A percentile compares a stretch with the other conserved stretches of the same genome.
Conservation (phyloP, 2,888 invertebrate species). For the Muscina levida region DNA sequence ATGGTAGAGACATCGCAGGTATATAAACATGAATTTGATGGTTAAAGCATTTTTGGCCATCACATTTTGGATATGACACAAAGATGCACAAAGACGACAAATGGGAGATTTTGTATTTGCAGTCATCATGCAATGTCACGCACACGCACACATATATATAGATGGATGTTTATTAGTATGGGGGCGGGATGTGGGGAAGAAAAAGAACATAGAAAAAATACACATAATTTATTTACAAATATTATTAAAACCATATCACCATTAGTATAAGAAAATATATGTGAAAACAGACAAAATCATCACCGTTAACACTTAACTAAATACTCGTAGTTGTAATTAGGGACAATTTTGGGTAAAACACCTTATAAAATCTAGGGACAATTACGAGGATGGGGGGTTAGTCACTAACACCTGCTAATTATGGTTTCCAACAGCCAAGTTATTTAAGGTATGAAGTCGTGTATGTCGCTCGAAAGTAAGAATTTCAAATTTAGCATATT, state of each 20-base stretch:
- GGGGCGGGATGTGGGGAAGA: slow-evolving; percentile 1
- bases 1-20: slow-evolving; percentile 28
- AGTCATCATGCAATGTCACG: slow-evolving; percentile 23
- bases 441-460: no score
- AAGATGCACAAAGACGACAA: slow-evolving; percentile 25
- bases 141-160: not conserved
- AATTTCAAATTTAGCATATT: no score
- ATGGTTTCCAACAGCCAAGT: no score
- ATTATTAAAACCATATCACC: slow-evolving; percentile 42
- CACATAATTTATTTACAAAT: slow-evolving; percentile 46
- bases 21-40: slow-evolving; percentile 32
- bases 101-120: not conserved
- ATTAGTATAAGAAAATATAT: slow-evolving; percentile 18
- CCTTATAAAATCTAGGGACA: no score
- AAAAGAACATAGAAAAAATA: slow-evolving; percentile 47
- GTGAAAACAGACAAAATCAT: no score
- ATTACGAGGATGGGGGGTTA: no score
- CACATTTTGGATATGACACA: slow-evolving; percentile 19
- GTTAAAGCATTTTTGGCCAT: slow-evolving; percentile 18
- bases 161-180: slow-evolving; percentile 24
- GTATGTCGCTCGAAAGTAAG: no score
- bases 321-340: no score
- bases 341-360: no score
- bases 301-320: slow-evolving; percentile 12
- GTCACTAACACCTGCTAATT: no score